Percentiles rank a stretch among this genome's conserved stretches.
Conservation (phyloP, 2,888 invertebrate species). For the Diplazon laetatorius region DNA sequence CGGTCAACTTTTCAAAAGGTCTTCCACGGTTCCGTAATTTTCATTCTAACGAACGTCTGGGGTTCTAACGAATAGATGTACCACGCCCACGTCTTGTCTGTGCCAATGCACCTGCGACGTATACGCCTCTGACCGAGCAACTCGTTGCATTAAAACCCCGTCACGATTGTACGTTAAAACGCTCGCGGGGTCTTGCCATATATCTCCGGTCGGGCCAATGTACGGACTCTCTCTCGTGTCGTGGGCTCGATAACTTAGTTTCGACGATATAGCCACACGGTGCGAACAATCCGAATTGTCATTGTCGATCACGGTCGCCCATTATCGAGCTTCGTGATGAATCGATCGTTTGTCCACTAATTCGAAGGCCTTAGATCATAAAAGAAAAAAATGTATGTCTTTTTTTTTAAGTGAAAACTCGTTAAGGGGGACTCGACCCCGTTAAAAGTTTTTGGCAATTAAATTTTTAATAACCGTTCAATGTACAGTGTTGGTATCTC, state of each 20-base stretch:
- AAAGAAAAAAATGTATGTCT: conserved; percentile 12
- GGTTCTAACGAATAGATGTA: conserved; percentile 76
- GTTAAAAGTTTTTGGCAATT: too few species aligned
- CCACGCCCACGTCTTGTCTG: conserved; percentile 75
- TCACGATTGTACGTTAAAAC: conserved; percentile 39
- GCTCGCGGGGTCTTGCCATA: conserved; percentile 47
- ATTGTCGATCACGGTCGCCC: conserved; percentile 29
- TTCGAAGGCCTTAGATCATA: conserved; percentile 13
- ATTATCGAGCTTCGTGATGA: conserved; percentile 23
- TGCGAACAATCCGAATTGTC: conserved; percentile 62
- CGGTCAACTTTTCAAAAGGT: conserved; percentile 70
- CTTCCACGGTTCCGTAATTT: conserved; percentile 64
- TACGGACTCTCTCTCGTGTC: conserved; percentile 31
- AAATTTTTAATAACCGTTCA: too few species aligned
- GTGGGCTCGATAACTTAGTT: conserved; percentile 25
- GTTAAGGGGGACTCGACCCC: too few species aligned
- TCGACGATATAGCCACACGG: conserved; percentile 31
- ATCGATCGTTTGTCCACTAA: conserved; percentile 48
- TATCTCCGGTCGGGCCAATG: conserved; percentile 37
- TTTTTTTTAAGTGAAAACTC: too few species aligned
- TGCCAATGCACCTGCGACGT: conserved; percentile 76
- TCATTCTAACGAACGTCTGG: conserved; percentile 72
- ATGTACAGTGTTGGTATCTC: too few species aligned
- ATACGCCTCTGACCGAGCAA: conserved; percentile 58
- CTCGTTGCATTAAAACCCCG: conserved; percentile 3